Conservation (phyloP, 2,888 invertebrate genomes). For the Ceraclea dissimilis region DNA sequence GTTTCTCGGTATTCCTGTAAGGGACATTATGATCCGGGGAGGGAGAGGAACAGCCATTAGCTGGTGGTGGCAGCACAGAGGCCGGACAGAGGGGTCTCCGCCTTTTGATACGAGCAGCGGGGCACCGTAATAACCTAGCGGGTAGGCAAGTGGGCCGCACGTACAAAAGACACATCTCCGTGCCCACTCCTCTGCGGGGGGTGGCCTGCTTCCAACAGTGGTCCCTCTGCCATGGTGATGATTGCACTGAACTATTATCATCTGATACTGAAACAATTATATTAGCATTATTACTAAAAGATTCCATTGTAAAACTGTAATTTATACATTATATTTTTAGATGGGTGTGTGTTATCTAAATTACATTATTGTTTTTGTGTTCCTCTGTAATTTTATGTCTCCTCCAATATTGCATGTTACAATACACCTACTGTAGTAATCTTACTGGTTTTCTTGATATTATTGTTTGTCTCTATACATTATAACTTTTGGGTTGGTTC, state of each 20-base stretch:
- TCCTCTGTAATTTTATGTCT: no score
- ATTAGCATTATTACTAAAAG: constrained; percentile 5
- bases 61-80: constrained; percentile 28
- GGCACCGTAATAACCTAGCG: constrained; percentile 37
- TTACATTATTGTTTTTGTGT: no score
- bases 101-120: constrained; percentile 49
- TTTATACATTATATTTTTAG: no score
- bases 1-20: constrained; percentile 34
- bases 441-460: no score
- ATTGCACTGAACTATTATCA: constrained; percentile 85
- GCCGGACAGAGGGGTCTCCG: constrained; percentile 58
- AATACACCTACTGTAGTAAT: no score
- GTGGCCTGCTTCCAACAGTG: constrained; percentile 82
- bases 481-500: no score
- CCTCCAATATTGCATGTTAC: no score
- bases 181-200: constrained; percentile 66
- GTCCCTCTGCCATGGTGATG: constrained; percentile 85
- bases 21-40: constrained; percentile 16
- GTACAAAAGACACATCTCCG: constrained; percentile 65
- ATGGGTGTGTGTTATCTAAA: no score
- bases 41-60: constrained; percentile 31
- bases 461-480: no score
- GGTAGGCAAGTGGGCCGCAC: constrained; percentile 50
- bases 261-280: constrained; percentile 59
- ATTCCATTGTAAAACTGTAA: no score